Evolutionary conservation across 2,797 vertebrate genomes (phyloP), one percentile per base, ranked within the genome.

Genomic region (Phylloscopus collybita): DNA sequence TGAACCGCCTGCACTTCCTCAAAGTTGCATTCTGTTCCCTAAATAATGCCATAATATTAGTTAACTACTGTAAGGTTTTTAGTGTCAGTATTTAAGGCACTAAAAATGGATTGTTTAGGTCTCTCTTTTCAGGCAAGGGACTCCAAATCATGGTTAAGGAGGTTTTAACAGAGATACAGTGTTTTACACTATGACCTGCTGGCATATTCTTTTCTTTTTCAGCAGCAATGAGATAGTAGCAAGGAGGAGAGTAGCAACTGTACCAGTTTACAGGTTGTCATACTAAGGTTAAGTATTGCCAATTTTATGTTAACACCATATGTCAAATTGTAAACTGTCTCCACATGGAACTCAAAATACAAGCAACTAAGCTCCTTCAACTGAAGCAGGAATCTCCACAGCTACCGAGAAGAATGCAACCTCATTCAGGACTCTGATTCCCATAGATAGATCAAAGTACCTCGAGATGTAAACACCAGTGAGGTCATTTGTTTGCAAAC

Each of bases 221-320:
- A n/a, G 30, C 1, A 1, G 44, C 10, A 5, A 6, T 75, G 66
- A 50, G 30, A 49, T 15, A 57, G 53, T 40, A 59, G 65, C 27
- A 83, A 88, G 80, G 47, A 96, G 59, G 61, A 62, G 38, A 79
- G 80, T 30, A 80, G 76, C 3, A 1, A 54, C 69, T 88, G 50
- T 38, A 69, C 73, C 82, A 96, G 59, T 95, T 97, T 95, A 95
- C 93, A 93, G 94, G 92, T 86, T 97, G 94, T 95, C 94, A 95
- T 79, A 62, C 47, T 90, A 90, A 97, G 94, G 96, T 95, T 95
- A 97, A 93, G 88, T 90, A 92, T 84, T 90, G 88, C 94, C 90
- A 94, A 86, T 94, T 94, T 88, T 84, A 90, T 38, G 59, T 17
- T 90, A 94, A 94, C 94, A 88, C 95, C 95, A 94, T 97, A 95